Conservation (phyloP, 2,113 vertebrate species). For the Ranitomeya imitator region DNA sequence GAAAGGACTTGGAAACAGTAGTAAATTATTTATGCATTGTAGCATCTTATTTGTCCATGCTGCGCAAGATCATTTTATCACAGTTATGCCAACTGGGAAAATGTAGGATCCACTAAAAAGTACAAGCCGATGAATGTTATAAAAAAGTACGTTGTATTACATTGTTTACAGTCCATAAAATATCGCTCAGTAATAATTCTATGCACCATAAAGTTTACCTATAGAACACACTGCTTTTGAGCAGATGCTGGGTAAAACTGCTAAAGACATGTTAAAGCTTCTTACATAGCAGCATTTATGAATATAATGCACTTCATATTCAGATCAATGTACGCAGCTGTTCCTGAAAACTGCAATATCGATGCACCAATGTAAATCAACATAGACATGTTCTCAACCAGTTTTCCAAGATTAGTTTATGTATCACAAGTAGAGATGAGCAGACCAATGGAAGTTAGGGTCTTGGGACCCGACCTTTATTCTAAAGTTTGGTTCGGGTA, state of each 20-base stretch:
- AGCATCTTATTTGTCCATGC: conserved; percentile 9
- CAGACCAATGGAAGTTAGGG: too few relatives aligned
- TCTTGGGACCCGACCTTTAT: too few relatives aligned
- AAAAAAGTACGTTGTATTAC: background rate
- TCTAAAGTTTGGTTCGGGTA: too few relatives aligned
- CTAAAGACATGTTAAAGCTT: background rate
- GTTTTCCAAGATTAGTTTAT: background rate
- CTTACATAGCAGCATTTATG: background rate
- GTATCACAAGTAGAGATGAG: too few relatives aligned
- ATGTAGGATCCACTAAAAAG: background rate
- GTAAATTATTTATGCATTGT: conserved; percentile 46
- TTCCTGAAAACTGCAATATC: background rate
- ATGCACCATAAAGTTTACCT: background rate
- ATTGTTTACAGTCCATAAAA: background rate
- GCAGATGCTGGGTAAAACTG: background rate
- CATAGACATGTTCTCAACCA: background rate
- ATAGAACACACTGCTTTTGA: background rate
- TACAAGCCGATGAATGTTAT: background rate
- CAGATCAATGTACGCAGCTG: background rate
- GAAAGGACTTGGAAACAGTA: background rate
- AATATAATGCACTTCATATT: background rate
- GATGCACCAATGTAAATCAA: background rate
- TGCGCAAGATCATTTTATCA: background rate
- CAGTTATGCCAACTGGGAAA: background rate
- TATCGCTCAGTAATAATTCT: background rate